A percentile compares a stretch with the other conserved stretches of the same genome.
Conservation (phyloP, 2,113 vertebrate genomes). For the Ctenodactylus gundi region DNA sequence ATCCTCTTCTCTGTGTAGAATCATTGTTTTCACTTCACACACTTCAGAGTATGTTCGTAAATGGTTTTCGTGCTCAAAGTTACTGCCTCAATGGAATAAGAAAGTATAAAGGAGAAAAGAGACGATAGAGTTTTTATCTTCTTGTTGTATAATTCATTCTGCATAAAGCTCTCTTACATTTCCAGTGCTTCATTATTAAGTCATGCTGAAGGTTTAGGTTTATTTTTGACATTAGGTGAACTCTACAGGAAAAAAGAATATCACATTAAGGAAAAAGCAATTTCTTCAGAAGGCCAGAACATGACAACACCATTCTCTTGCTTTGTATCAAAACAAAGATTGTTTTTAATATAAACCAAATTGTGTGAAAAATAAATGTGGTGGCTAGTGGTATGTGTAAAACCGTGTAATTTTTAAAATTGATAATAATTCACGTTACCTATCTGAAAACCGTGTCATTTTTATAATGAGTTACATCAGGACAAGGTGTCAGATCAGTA, state of each 20-base stretch:
- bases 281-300: background rate
- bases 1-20: background rate
- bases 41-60: background rate
- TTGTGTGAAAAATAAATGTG: slow-evolving; percentile 22
- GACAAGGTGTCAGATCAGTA: background rate
- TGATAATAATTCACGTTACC: background rate
- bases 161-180: background rate
- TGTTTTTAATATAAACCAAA: slow-evolving; percentile 51
- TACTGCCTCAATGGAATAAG: accelerated
- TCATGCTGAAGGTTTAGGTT: background rate
- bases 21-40: background rate
- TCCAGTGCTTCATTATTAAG: background rate
- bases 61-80: background rate
- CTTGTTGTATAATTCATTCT: background rate
- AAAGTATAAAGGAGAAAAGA: background rate
- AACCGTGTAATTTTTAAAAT: background rate
- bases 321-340: slow-evolving; percentile 37
- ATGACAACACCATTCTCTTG: slow-evolving; percentile 16
- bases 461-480: slow-evolving; percentile 14
- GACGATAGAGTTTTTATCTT: background rate
- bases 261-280: background rate
- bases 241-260: background rate
- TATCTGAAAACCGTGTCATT: slow-evolving; percentile 44
- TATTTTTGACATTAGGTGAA: background rate
- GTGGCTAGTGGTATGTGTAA: background rate